Evolutionary conservation across 2,113 vertebrate species (phyloP).

Genomic region (Serilophus lunatus): DNA sequence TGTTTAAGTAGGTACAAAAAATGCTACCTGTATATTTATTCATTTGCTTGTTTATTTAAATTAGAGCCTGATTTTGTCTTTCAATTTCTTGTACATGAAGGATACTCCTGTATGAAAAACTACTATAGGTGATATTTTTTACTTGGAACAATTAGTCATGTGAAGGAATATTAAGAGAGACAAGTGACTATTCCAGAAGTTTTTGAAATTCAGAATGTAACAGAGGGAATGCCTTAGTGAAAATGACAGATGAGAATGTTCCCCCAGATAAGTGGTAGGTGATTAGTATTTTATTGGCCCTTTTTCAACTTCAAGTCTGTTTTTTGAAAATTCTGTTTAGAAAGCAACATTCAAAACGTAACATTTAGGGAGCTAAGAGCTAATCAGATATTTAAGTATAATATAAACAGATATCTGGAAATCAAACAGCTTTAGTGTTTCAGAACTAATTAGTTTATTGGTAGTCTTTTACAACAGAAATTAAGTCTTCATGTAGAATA

Average conservation of each 20-base stretch:
- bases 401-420: neutral
- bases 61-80: neutral
- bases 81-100: neutral
- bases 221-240: neutral
- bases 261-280: neutral
- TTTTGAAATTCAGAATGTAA: neutral
- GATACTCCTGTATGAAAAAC: neutral
- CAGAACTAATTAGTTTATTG: neutral
- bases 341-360: neutral
- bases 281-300: neutral
- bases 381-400: neutral
- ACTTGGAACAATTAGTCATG: neutral
- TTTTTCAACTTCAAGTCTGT: neutral
- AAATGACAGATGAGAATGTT: neutral
- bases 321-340: neutral
- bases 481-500: neutral
- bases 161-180: neutral
- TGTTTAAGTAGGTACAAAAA: neutral
- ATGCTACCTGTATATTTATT: neutral
- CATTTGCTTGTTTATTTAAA: neutral
- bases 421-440: neutral
- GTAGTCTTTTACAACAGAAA: neutral
- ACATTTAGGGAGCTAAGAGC: neutral
- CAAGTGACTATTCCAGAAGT: neutral
- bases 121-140: neutral